Evolutionary conservation across 2,797 vertebrate genomes (phyloP), one percentile per base, ranked within the genome.

Genomic region (Lagocephalus sceleratus): DNA sequence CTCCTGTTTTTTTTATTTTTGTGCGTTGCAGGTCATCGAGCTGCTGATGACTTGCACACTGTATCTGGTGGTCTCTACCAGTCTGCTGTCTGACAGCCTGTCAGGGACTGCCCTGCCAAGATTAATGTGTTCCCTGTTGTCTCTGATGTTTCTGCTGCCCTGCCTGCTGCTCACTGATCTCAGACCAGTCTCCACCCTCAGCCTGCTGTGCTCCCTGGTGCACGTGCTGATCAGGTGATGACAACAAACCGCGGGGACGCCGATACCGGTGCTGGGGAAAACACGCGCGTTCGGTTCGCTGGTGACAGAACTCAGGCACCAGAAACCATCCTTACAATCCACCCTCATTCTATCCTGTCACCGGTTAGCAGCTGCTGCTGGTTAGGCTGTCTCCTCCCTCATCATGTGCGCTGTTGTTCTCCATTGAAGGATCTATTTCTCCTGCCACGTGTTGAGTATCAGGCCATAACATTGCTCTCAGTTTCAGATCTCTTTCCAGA

Each of bases 201-300:
- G 88, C 63, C 78, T 93, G 64, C 89, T 94, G 65, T 94, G 93
- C 74, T 93, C 92, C 16, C 64, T 94, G 66, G 88, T 89, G 46
- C 93, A 94, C 75, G 81, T 93, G 48, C 56, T 93, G 19, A 87
- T 92, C 78, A 85, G 90, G 83, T 90, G 59, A 79, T 10, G 14
- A 20, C 52, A 35, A 14, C 5, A 14, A 20, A 38, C n/a, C n/a
- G n/a, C n/a, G n/a, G n/a, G n/a, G n/a, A n/a, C n/a, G n/a, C n/a
- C n/a, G n/a, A n/a, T n/a, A n/a, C n/a, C 54, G 38, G 21, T 44
- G 29, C 25, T 40, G 40, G 45, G 38, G 15, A 29, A n/a, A 1
- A 26, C 3, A 45, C 12, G 43, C 15, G 11, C n/a, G 20, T 2
- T 5, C 19, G 12, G 50, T 52, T 45, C 40, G 15, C 35, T 56